Base-by-base conservation (phyloP, 2,888 invertebrate genomes). In the Beris morrisii region DNA sequence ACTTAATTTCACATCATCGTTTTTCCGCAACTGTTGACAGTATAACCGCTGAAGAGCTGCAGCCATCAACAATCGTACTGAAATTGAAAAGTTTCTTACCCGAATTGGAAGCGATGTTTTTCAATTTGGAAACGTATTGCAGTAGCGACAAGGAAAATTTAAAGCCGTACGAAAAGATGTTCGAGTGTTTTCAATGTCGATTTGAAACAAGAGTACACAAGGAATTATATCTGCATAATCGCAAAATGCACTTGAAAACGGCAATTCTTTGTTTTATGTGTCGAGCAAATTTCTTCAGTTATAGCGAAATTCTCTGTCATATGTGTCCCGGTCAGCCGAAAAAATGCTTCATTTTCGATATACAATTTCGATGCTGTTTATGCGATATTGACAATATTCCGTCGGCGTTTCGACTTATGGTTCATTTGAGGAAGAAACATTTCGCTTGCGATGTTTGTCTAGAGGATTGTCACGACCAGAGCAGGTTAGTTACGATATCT, bases 341-440 rank as follows among this genome's bases (percentile, higher is more conserved):
- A 75, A 75, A 74, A 66, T 73, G 73, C 3, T 71, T 73, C 5
- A 69, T 75, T 4, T 76, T 76, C 22, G 88, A 89, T 78, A 84
- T 89, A 69, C 86, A 85, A 73, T 93, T 89, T 80, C 86, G 92
- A 73, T 94, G 93, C 78, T 92, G 92, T 79, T 85, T 93, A 75
- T 94, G 94, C 78, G 86, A 87, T 57, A 82, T 88, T 72, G 88
- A 88, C 73, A 86, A 87, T 72, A 84, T 93, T 72, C 92, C 92
- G n/a, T 93, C 93, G 30, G 89, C 93, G 4, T 93, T 94, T 80
- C 86, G 93, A 67, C 81, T 93, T 66, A 93, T 94, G 92, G 93
- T 93, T 46, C 94, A 94, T 79, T 80, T 94, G 69, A 81, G 94
- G 38, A 93, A 92, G 78, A 85, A 87, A 70, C 94, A 94, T 79